Base-by-base conservation (phyloP, 2,888 invertebrate species). In the Orthonychiurus folsomi region DNA sequence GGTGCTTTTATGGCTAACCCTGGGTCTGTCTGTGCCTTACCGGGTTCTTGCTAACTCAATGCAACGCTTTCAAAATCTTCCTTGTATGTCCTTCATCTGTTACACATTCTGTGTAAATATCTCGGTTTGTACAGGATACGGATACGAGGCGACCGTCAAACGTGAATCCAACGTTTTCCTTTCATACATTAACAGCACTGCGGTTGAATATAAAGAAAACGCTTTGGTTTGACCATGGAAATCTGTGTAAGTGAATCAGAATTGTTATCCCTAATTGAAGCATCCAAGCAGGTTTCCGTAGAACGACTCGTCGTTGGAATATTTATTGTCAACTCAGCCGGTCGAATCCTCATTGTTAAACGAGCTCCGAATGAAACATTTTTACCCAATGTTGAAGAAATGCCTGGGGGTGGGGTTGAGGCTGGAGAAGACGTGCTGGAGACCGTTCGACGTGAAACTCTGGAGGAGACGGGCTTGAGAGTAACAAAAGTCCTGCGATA, bases 371-470 rank as follows among this genome's bases (percentile, higher is more conserved):
- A 37, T 5, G 37, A 37, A 37, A 37, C 37, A 37, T 37, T 37
- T 37, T 37, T 37, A 37, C 37, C 37, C 37, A 37, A 37, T 37
- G 37, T 37, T 37, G 37, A 37, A 37, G 37, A 37, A 37, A 37
- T 37, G 5, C 37, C 37, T 37, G 37, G 37, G 15, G 37, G 37
- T 9, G 37, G 37, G 5, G 37, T 37, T 37, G 37, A 37, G 9
- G 9, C 37, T 37, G 37, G 37, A 15, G 37, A 37, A 37, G 5
- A 5, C 37, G 15, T 37, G 15, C 37, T 15, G 5, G 37, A 37
- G 15, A 37, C 37, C 5, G 15, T 37, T 37, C 37, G 37, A 37
- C 37, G 37, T 9, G 37, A 37, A 15, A 37, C 37, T 15, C 37
- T 37, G 9, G 37, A 37, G 15, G 37, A 37, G 15, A 37, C 37